phyloP scores from a whole-genome alignment of 2,113 vertebrate species.

The Electrona antarctica region DNA sequence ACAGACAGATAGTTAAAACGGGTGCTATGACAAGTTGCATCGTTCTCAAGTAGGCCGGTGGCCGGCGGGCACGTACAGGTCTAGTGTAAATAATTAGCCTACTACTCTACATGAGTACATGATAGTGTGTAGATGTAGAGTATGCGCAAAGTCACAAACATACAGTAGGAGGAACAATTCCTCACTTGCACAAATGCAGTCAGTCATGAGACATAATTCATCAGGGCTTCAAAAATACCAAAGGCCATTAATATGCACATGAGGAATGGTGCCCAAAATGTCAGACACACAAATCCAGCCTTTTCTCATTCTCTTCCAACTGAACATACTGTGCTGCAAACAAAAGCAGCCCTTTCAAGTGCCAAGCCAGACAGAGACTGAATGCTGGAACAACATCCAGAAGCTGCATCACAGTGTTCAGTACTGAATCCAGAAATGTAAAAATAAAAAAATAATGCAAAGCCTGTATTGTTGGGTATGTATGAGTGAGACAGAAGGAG shows the following conservation, averaged over 20 bases:
- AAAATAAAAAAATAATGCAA: neutral
- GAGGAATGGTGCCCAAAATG: slow-evolving; percentile 58
- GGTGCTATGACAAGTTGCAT: too few relatives aligned
- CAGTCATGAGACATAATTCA: slow-evolving; percentile 65
- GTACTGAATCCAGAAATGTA: too few relatives aligned
- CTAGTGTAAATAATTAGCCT: too few relatives aligned
- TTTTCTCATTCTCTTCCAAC: slow-evolving; percentile 19
- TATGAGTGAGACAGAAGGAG: slow-evolving; percentile 3
- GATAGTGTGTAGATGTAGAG: too few relatives aligned
- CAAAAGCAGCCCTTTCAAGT: too few relatives aligned
- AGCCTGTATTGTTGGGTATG: neutral
- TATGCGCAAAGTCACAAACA: neutral
- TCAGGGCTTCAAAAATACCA: slow-evolving; percentile 64
- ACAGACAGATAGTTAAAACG: too few relatives aligned
- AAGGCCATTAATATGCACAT: slow-evolving; percentile 64
- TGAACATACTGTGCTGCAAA: neutral
- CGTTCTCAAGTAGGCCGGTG: too few relatives aligned
- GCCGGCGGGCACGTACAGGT: too few relatives aligned
- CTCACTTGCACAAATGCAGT: slow-evolving; percentile 21
- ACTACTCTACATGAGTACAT: too few relatives aligned
- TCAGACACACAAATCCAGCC: slow-evolving; percentile 55
- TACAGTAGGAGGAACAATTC: neutral
- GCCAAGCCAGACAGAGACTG: too few relatives aligned
- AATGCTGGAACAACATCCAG: too few relatives aligned
- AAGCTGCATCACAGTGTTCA: too few relatives aligned